Percentiles rank a stretch among this genome's conserved stretches.
phyloP scores from a whole-genome alignment of 2,113 vertebrate genomes.

The Catagonus wagneri region DNA sequence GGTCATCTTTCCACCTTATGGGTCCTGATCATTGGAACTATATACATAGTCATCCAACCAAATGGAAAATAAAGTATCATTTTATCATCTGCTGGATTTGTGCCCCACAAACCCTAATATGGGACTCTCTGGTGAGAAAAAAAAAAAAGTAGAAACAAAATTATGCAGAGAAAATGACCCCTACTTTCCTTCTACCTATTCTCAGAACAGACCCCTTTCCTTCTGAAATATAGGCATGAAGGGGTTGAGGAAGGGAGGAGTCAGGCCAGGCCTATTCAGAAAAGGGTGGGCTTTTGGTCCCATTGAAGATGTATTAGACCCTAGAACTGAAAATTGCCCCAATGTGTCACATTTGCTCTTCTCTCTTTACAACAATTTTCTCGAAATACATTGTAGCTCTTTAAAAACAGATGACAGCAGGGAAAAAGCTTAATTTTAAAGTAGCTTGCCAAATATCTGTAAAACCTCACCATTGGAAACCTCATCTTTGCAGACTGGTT shows the following conservation, averaged over 20 bases:
- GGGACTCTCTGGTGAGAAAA: not conserved
- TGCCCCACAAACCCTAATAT: not conserved
- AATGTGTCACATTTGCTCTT: not conserved
- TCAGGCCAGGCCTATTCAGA: not conserved
- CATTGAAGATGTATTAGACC: not conserved
- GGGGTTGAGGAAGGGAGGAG: not conserved
- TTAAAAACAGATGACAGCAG: not conserved
- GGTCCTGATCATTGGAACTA: not conserved
- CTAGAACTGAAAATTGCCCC: not conserved
- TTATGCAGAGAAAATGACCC: not conserved
- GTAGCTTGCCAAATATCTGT: not conserved
- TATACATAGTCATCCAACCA: not conserved
- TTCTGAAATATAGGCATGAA: not conserved
- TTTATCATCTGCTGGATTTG: not conserved
- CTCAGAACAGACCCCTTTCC: fast-evolving
- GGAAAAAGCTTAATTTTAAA: not conserved
- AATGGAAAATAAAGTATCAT: not conserved
- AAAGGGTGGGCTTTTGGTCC: not conserved
- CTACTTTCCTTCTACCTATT: not conserved
- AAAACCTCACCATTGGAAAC: not conserved
- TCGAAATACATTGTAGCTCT: not conserved
- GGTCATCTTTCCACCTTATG: not conserved
- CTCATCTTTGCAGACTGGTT: not conserved
- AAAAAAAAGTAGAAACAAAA: not conserved
- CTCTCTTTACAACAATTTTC: not conserved